phyloP scores from a whole-genome alignment of 2,113 vertebrate species.

The Mohoua ochrocephala region DNA sequence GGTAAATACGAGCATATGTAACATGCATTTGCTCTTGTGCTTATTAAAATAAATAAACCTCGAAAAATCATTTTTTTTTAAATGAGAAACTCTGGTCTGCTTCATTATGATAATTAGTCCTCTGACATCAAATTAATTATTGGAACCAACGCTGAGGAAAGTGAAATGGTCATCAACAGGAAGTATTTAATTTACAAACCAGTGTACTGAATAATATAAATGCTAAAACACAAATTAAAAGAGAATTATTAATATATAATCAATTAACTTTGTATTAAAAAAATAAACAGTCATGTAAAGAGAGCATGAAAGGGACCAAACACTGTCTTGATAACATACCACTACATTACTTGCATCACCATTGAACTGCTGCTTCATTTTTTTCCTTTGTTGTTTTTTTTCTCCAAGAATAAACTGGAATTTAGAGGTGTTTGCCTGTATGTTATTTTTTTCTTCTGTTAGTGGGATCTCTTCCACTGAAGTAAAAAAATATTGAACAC shows the following conservation, averaged over 20 bases:
- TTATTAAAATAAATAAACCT: slow-evolving; percentile 2
- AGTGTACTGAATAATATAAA: not conserved
- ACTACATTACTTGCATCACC: not conserved
- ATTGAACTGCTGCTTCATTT: not conserved
- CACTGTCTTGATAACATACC: not conserved
- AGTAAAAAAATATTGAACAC: not conserved
- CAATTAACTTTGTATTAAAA: not conserved
- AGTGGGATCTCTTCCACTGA: not conserved
- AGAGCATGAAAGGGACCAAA: not conserved
- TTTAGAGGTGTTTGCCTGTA: not conserved
- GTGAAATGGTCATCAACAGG: not conserved
- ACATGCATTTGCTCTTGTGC: not conserved
- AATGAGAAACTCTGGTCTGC: not conserved
- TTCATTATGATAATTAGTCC: not conserved
- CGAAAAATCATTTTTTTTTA: too few relatives aligned
- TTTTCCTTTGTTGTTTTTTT: not conserved
- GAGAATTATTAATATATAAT: not conserved
- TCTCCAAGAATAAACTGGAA: not conserved
- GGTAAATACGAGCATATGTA: not conserved
- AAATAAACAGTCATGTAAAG: not conserved
- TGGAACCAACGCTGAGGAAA: not conserved
- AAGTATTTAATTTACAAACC: not conserved
- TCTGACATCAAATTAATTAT: slow-evolving; percentile 21
- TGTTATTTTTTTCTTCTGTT: not conserved
- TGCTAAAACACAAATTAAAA: not conserved